Percentiles rank a stretch among this genome's conserved stretches.
phyloP scores from a whole-genome alignment of 2,797 vertebrate species.

The Darevskia mixta region DNA sequence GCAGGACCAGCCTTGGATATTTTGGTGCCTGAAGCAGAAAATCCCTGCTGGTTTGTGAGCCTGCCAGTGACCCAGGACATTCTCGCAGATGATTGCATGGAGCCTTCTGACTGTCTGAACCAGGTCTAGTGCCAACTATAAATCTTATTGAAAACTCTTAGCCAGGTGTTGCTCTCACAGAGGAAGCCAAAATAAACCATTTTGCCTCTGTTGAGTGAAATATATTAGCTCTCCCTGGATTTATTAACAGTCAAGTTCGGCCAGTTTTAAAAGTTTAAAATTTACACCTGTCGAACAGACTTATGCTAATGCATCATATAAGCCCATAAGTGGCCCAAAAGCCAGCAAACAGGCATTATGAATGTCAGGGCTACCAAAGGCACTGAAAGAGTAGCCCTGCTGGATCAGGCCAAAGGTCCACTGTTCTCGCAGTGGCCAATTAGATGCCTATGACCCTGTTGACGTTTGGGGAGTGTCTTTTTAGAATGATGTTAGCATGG shows the following conservation, averaged over 20 bases:
- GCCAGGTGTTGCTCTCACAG: neutral
- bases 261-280: neutral
- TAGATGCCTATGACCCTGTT: neutral
- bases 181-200: constrained; percentile 1
- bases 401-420: no score
- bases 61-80: neutral
- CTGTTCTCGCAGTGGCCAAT: no score
- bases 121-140: neutral
- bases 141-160: neutral
- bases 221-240: neutral
- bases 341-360: neutral
- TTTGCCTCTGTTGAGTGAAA: neutral
- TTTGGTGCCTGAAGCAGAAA: neutral
- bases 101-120: neutral
- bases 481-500: neutral
- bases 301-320: neutral
- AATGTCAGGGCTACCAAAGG: neutral
- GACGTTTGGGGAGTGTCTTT: neutral
- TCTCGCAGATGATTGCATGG: no score
- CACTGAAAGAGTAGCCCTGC: no score
- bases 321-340: neutral
- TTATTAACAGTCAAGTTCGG: neutral
- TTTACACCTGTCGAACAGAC: neutral
- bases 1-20: neutral
- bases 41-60: neutral